Conservation (phyloP, 1,140 invertebrate genomes). For the Homalodisca vitripennis region DNA sequence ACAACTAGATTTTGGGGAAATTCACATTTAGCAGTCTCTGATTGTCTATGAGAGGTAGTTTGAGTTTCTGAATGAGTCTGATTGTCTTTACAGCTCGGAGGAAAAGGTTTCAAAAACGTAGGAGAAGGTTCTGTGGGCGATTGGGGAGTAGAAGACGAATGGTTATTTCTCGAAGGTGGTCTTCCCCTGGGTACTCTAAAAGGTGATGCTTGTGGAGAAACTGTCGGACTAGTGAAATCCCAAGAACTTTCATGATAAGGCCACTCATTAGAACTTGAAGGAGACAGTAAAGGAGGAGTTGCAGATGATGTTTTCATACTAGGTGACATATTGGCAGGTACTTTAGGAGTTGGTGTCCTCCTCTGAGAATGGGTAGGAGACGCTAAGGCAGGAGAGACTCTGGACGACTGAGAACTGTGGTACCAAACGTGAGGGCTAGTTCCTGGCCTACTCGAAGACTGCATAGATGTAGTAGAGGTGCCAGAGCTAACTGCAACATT, state of each 20-base stretch:
- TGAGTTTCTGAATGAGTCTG: constrained; percentile 39
- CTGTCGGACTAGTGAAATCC: constrained; percentile 27
- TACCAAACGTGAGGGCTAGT: too few relatives aligned
- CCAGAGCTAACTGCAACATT: constrained; percentile 1
- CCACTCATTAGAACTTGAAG: neutral
- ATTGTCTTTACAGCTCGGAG: too few relatives aligned
- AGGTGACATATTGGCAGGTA: neutral
- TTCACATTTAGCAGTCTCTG: constrained; percentile 1
- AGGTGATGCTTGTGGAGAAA: constrained; percentile 21
- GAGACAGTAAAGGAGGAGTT: neutral
- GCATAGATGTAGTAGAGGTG: neutral
- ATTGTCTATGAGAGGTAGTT: constrained; percentile 28
- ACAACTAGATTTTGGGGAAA: neutral
- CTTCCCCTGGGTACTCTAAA: constrained; percentile 65
- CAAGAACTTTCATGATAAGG: neutral
- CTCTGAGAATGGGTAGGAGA: neutral
- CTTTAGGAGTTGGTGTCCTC: neutral
- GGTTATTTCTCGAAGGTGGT: constrained; percentile 59
- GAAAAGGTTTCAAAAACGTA: constrained; percentile 57
- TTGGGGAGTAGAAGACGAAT: constrained; percentile 32
- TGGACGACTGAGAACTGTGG: neutral
- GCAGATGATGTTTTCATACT: neutral
- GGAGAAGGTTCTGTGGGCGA: constrained; percentile 47
- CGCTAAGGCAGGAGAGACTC: neutral
- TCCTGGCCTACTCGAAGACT: too few relatives aligned